phyloP scores from a whole-genome alignment of 2,797 vertebrate species.

The Alosa sapidissima region DNA sequence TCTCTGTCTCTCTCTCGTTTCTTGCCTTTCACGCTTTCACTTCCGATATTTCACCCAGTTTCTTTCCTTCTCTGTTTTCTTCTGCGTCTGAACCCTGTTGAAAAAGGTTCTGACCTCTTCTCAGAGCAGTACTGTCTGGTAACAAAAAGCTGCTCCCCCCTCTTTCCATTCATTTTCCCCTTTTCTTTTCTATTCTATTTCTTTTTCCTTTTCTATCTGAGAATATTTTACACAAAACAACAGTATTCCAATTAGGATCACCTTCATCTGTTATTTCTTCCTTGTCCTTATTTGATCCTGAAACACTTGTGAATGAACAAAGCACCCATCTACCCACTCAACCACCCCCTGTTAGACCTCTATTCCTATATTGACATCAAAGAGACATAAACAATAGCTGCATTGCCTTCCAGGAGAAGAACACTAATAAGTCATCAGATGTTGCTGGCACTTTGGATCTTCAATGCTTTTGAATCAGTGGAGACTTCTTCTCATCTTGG shows the following conservation, averaged over 20 bases:
- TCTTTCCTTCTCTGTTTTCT: constrained; percentile 47
- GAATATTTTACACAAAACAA: not conserved
- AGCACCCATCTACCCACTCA: not conserved
- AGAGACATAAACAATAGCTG: not conserved
- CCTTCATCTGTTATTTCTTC: too few species aligned
- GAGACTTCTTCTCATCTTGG: not conserved
- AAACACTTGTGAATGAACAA: not conserved
- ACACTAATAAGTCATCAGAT: constrained; percentile 37
- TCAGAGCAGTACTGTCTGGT: constrained; percentile 35
- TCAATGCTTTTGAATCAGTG: not conserved
- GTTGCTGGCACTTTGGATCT: constrained; percentile 38
- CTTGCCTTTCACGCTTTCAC: constrained; percentile 14
- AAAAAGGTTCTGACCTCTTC: constrained; percentile 41
- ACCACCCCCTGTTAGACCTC: not conserved
- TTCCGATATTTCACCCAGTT: constrained; percentile 34
- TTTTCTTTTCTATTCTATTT: not conserved
- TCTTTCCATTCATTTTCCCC: not conserved
- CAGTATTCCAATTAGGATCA: not conserved
- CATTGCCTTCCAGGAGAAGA: constrained; percentile 25
- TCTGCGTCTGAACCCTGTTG: constrained; percentile 42
- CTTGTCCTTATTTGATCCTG: not conserved
- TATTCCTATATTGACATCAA: not conserved
- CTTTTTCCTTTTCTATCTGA: too few species aligned
- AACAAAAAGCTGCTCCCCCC: constrained; percentile 34
- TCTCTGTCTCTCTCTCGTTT: not conserved